Evolutionary conservation across 2,797 vertebrate genomes (phyloP).

Genomic region (Sebastes hopkinsi): DNA sequence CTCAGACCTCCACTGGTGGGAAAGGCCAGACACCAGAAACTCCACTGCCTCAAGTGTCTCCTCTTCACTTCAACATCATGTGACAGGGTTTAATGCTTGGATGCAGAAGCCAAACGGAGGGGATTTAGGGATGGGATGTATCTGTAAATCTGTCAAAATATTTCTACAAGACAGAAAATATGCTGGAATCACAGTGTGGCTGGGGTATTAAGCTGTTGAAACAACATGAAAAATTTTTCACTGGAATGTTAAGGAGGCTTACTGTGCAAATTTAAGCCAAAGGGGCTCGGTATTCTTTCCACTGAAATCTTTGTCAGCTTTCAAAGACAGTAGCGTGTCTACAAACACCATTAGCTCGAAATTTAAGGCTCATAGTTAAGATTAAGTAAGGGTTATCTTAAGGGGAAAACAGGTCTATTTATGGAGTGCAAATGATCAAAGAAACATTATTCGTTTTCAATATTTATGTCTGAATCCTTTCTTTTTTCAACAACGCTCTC

Average conservation of each 20-base stretch:
- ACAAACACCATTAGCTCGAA: slow-evolving; percentile 55
- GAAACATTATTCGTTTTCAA: slow-evolving; percentile 10
- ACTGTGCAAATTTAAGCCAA: slow-evolving; percentile 71
- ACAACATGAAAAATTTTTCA: slow-evolving; percentile 74
- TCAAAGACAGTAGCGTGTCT: slow-evolving; percentile 58
- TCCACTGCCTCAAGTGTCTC: slow-evolving; percentile 68
- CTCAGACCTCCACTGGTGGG: slow-evolving; percentile 72
- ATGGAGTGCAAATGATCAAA: slow-evolving; percentile 36
- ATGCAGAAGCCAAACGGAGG: slow-evolving; percentile 75
- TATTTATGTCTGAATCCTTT: not conserved
- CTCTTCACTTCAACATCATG: slow-evolving; percentile 75
- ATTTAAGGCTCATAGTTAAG: slow-evolving; percentile 58
- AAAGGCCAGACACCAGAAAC: slow-evolving; percentile 73
- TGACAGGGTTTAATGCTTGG: slow-evolving; percentile 78
- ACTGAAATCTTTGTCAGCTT: slow-evolving; percentile 63
- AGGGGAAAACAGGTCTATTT: slow-evolving; percentile 30
- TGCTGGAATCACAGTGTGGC: slow-evolving; percentile 76
- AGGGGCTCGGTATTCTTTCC: slow-evolving; percentile 56
- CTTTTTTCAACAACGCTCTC: slow-evolving; percentile 1
- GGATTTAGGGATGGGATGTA: slow-evolving; percentile 76
- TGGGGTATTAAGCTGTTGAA: slow-evolving; percentile 78
- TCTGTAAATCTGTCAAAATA: slow-evolving; percentile 82
- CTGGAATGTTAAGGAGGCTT: slow-evolving; percentile 79
- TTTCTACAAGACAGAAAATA: slow-evolving; percentile 80
- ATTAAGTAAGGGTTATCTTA: slow-evolving; percentile 39